Percentiles rank a stretch among this genome's conserved stretches.
Conservation (phyloP, 2,113 vertebrate genomes). For the Larimichthys crocea region DNA sequence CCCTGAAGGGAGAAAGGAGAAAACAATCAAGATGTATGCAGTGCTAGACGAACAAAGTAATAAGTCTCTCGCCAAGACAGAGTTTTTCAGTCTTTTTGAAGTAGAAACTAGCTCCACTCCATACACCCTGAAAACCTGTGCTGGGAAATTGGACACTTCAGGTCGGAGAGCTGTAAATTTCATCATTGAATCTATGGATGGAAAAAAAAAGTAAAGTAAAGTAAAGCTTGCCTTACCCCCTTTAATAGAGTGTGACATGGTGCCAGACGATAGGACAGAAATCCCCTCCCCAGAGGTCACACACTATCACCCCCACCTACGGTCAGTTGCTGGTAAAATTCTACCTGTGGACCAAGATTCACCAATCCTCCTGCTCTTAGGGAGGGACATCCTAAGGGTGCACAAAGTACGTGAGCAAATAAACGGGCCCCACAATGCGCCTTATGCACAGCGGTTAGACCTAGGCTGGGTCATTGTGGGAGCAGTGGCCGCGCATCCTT, state of each 20-base stretch:
- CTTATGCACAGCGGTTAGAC: not conserved
- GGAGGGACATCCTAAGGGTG: not conserved
- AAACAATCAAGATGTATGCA: not conserved
- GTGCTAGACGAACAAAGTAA: not conserved
- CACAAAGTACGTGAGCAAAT: conserved; percentile 2
- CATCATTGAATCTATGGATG: no score
- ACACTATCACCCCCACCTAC: not conserved
- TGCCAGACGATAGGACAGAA: not conserved
- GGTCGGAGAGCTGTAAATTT: no score
- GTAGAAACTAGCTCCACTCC: not conserved
- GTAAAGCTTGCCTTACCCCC: no score
- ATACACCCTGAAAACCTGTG: not conserved
- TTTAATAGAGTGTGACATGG: not conserved
- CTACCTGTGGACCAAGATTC: not conserved
- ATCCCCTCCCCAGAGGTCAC: not conserved
- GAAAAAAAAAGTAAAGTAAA: no score
- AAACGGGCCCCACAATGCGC: not conserved
- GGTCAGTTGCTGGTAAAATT: not conserved
- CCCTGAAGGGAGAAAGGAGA: not conserved
- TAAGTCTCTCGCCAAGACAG: not conserved
- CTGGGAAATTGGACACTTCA: no score
- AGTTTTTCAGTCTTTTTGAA: not conserved
- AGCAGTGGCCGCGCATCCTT: not conserved
- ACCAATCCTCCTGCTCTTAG: not conserved
- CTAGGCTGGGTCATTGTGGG: conserved; percentile 1